These are phyloP conservation scores for Lamellibrachia columna DNA, from an alignment of 2,888 invertebrate genomes.

Conservation along the genomic window DNA sequence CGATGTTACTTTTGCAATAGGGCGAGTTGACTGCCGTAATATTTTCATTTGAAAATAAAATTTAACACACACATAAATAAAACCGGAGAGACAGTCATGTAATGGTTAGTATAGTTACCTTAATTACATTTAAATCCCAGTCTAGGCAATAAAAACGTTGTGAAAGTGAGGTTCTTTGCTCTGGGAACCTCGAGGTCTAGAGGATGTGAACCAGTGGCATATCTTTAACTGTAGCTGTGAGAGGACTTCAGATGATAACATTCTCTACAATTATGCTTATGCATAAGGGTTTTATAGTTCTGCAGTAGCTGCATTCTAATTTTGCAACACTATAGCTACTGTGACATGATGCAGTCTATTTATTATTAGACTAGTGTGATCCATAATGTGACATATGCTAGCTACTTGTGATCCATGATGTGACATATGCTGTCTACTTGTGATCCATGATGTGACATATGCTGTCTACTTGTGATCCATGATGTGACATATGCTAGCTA, in stretches of 20 bases:
- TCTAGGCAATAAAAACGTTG: not conserved
- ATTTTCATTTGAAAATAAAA: not conserved
- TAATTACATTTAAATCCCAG: no score
- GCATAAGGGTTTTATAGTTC: no score
- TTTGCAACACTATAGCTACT: no score
- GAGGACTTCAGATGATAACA: not conserved
- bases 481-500: not conserved
- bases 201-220: not conserved
- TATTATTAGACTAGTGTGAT: no score
- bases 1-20: not conserved
- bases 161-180: not conserved
- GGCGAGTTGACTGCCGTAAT: not conserved
- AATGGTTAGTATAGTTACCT: no score
- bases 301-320: no score
- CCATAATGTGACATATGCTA: no score
- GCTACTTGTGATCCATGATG: no score
- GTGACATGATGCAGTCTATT: no score
- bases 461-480: no score
- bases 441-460: not conserved
- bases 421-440: not conserved
- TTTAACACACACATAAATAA: not conserved
- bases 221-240: not conserved
- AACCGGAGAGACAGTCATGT: no score
- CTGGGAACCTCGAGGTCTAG: not conserved
- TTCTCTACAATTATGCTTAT: no score